Evolutionary conservation across 2,888 invertebrate genomes (phyloP).

Genomic region (Bombylius discolor): DNA sequence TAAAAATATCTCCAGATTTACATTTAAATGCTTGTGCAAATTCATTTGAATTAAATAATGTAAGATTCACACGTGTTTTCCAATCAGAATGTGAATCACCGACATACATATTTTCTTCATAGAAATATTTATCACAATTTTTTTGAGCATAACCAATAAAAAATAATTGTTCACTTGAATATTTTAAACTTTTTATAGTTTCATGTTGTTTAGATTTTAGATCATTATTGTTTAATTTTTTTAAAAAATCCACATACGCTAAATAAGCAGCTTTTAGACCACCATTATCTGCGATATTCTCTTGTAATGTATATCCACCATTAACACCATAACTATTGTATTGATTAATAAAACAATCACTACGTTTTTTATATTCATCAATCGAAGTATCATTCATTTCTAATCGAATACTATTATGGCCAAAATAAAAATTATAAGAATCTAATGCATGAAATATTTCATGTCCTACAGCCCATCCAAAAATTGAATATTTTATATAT

Average conservation of each 20-base stretch:
- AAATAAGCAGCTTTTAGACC: slow-evolving; percentile 16
- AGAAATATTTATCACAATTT: slow-evolving; percentile 14
- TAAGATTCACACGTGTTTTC: no score
- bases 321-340: slow-evolving; percentile 9
- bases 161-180: slow-evolving; percentile 16
- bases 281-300: slow-evolving; percentile 19
- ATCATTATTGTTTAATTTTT: slow-evolving; percentile 5
- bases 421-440: neutral
- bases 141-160: slow-evolving; percentile 17
- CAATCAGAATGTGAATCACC: no score
- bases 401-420: no score
- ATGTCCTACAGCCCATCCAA: slow-evolving; percentile 18
- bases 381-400: neutral
- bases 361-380: neutral
- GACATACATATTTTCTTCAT: no score
- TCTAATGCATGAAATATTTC: slow-evolving; percentile 18
- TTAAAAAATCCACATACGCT: slow-evolving; percentile 14
- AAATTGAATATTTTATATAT: slow-evolving; percentile 16
- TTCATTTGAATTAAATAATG: neutral
- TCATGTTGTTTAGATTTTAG: slow-evolving; percentile 8
- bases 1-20: neutral
- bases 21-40: neutral
- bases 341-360: neutral
- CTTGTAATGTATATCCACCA: slow-evolving; percentile 13
- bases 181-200: slow-evolving; percentile 13